Base-by-base conservation (phyloP, 2,113 vertebrate genomes). In the Bagarius yarrelli region DNA sequence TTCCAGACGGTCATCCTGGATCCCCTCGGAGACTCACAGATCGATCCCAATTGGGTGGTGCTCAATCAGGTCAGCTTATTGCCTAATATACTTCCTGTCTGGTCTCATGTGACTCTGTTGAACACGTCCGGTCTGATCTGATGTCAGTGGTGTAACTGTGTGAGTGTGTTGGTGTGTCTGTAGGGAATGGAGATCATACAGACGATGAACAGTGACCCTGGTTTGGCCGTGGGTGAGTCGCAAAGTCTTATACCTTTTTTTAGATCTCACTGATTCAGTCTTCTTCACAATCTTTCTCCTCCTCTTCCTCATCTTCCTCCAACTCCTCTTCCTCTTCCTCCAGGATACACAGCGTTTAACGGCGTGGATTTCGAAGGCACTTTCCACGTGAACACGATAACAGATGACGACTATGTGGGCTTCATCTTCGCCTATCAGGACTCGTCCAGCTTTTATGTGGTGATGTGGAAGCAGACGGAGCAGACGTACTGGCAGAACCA, bases 401-500 rank as follows among this genome's bases (percentile, higher is more conserved):
- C 95, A 0, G 95, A 96, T 12, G 95, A 96, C 0, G 95, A 96
- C 88, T 96, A 96, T 0, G 94, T 94, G 1, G 95, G 95, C 81
- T 96, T 96, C 85, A 95, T 96, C 86, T 96, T 96, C 67, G 93
- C 95, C 34, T 96, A 96, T 78, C 95, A 96, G 87, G 95, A 96
- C 81, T 96, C 95, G 64, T 95, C 95, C 77, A 96, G 95, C 82
- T 96, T 96, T 90, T 96, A 96, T 0, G 95, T 95, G 70, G 95
- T 96, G 32, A 96, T 96, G 95, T 96, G 95, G 95, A 96, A 96
- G 79, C 95, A 96, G 89, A 96, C 94, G 0, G 94, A 95, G 50
- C 95, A 96, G 90, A 95, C 93, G 0, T 96, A 96, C 80, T 96
- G 95, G 95, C 95, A 96, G 73, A 94, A 94, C 0, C 93, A 93